phyloP scores from a whole-genome alignment of 2,797 vertebrate species.

The Parauchenoglanis punctatus region DNA sequence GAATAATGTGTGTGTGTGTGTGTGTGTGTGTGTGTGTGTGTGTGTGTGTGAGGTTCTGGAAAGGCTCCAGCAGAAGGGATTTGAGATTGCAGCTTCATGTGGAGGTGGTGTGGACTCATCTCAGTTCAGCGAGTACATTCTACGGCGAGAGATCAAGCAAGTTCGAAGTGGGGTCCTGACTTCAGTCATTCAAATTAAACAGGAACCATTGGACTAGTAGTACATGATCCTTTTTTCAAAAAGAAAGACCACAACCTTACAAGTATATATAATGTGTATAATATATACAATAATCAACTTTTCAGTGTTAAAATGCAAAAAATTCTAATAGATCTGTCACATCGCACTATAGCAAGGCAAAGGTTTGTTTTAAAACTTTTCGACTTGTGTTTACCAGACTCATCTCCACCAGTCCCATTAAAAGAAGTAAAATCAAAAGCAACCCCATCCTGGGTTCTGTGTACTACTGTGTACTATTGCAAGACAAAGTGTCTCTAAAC shows the following conservation, averaged over 20 bases:
- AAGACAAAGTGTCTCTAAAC: background rate
- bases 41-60: slow-evolving; percentile 84
- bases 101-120: slow-evolving; percentile 94
- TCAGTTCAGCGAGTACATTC: slow-evolving; percentile 93
- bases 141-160: slow-evolving; percentile 83
- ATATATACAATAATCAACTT: slow-evolving; percentile 22
- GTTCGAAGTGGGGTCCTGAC: slow-evolving; percentile 71
- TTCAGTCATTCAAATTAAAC: slow-evolving; percentile 87
- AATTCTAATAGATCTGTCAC: background rate
- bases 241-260: slow-evolving; percentile 19
- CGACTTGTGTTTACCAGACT: slow-evolving; percentile 41
- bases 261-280: slow-evolving; percentile 35
- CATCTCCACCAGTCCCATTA: slow-evolving; percentile 18
- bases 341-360: slow-evolving; percentile 31
- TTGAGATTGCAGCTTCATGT: slow-evolving; percentile 89
- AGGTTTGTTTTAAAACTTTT: slow-evolving; percentile 67
- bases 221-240: slow-evolving; percentile 29
- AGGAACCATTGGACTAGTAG: slow-evolving; percentile 85
- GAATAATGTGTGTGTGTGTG: background rate
- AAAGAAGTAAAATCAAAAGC: background rate
- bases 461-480: background rate
- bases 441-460: slow-evolving; percentile 24
- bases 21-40: slow-evolving; percentile 43
- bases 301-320: slow-evolving; percentile 14
- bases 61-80: slow-evolving; percentile 88